Base-by-base conservation (phyloP, 2,797 vertebrate genomes). In the Echeneis naucrates region DNA sequence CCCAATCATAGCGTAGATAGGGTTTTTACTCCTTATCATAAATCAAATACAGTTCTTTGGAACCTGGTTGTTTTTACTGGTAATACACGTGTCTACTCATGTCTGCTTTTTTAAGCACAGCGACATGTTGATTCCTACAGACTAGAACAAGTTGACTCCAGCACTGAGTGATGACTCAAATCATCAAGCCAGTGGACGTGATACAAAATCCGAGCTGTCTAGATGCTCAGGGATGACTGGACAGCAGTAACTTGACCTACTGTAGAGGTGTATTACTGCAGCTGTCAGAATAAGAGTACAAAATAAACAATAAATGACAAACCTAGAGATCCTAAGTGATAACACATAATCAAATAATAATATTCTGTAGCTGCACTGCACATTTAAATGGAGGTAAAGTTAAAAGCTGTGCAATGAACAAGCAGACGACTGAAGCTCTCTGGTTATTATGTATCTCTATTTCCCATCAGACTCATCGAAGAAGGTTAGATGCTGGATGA, bases 91-190 rank as follows among this genome's bases (percentile, higher is more conserved):
- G 83, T 75, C 80, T 59, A 24, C 62, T 80, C 85, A 63, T 66
- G 77, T 70, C 68, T 77, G 17, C 3, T 26, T 54, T 60, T 53
- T 60, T 14, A 54, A 60, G 40, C 48, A 42, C 35, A 58, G 68
- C 72, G 64, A 71, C 61, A 63, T 74, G 77, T 65, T 81, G 77
- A 78, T 76, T 84, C 66, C 54, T 63, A 79, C 44, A 52, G 24
- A 72, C 33, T 65, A 60, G 23, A 85, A 84, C 77, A 85, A 78
- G 86, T 82, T 88, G 68, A 70, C 72, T 83, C 81, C 59, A 17
- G 81, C 61, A 63, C 64, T 26, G 24, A 69, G 51, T 42, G n/a
- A 67, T 89, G 85, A 91, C 70, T 90, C 83, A 82, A 82, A 82
- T 72, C 83, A 64, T 1, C n/a, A 13, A 82, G 58, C 64, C 75